phyloP scores from a whole-genome alignment of 1,140 invertebrate species.

The Drosophila bocqueti region DNA sequence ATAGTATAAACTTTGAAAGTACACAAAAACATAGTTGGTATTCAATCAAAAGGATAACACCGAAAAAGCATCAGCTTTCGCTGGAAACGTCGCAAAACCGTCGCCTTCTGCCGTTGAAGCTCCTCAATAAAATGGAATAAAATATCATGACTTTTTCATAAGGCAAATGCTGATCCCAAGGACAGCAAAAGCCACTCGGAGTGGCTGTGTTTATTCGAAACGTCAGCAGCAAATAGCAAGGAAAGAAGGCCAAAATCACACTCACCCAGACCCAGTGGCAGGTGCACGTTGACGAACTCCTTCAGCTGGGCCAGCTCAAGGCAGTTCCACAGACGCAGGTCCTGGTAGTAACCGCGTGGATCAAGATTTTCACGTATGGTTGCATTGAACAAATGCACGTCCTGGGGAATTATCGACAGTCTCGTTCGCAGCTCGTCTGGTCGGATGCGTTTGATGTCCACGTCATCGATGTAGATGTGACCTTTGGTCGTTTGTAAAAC shows the following conservation, averaged over 20 bases:
- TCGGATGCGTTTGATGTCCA: conserved; percentile 89
- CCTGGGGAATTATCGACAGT: conserved; percentile 96
- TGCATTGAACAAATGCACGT: conserved; percentile 95
- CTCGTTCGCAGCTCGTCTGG: conserved; percentile 90
- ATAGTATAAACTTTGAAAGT: background rate
- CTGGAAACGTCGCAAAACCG: background rate
- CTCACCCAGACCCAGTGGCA: conserved; percentile 89
- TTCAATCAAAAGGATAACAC: conserved; percentile 61
- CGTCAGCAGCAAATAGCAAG: conserved; percentile 7
- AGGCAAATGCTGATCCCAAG: conserved; percentile 38
- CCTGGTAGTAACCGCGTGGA: conserved; percentile 90
- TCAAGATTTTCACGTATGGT: conserved; percentile 96
- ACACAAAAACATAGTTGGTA: background rate
- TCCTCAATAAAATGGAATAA: conserved; percentile 29
- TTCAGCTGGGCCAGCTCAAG: conserved; percentile 89
- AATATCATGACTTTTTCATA: conserved; percentile 73
- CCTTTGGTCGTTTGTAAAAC: conserved; percentile 88
- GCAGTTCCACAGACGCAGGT: conserved; percentile 91
- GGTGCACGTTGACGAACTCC: conserved; percentile 89
- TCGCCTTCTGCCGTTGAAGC: background rate
- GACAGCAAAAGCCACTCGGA: conserved; percentile 34
- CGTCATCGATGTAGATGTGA: conserved; percentile 89
- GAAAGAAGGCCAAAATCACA: conserved; percentile 8
- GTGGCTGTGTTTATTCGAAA: conserved; percentile 32
- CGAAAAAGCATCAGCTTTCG: conserved; percentile 61